Evolutionary conservation across 2,888 invertebrate species (phyloP).

Genomic region (Eilema caniola): DNA sequence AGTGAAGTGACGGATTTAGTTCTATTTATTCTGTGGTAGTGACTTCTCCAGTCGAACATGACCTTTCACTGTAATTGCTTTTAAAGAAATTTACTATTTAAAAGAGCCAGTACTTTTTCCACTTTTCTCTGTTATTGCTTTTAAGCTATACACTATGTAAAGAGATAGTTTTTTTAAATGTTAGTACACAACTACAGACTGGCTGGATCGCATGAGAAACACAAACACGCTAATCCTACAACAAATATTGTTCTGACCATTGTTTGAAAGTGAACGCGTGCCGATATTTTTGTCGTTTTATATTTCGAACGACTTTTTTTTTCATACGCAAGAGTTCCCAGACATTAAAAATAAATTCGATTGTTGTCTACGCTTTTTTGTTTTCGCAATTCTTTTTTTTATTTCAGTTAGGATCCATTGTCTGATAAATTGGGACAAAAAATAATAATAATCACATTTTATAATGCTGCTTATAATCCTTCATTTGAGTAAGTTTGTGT

Average conservation of each 20-base stretch:
- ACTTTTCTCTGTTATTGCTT: not conserved
- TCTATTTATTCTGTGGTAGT: too few relatives aligned
- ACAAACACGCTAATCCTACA: constrained; percentile 77
- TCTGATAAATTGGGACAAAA: constrained; percentile 38
- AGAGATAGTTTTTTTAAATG: not conserved
- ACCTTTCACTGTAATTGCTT: constrained; percentile 5
- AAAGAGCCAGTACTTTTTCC: constrained; percentile 20
- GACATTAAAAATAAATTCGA: constrained; percentile 54
- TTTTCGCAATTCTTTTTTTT: constrained; percentile 24
- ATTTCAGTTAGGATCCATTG: constrained; percentile 33
- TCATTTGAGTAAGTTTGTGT: constrained; percentile 11
- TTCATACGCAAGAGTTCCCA: constrained; percentile 51
- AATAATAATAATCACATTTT: constrained; percentile 23
- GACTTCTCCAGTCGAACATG: not conserved
- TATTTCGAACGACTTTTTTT: constrained; percentile 53
- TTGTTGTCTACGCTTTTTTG: constrained; percentile 51
- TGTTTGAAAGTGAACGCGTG: constrained; percentile 73
- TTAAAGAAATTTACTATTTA: constrained; percentile 27
- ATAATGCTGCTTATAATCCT: constrained; percentile 18
- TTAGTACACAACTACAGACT: constrained; percentile 22
- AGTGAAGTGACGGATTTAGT: too few relatives aligned
- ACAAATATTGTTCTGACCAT: constrained; percentile 73
- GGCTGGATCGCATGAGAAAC: constrained; percentile 71
- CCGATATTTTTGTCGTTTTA: constrained; percentile 58
- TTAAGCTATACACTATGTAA: not conserved